phyloP scores from a whole-genome alignment of 2,797 vertebrate species.

The Oryzias dopingdopingensis region DNA sequence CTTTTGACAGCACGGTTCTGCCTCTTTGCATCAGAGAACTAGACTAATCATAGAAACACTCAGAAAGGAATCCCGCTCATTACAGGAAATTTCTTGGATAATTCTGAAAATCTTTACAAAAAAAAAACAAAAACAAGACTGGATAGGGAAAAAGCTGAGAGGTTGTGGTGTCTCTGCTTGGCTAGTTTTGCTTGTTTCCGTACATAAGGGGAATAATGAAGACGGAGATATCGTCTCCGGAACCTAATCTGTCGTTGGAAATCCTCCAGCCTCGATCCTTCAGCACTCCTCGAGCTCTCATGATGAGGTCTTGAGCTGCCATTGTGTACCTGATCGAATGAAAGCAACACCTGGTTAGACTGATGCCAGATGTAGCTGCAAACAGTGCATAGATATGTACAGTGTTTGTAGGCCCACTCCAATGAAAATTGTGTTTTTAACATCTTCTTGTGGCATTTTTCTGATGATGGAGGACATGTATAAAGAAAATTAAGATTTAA shows the following conservation, averaged over 20 bases:
- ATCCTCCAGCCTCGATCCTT: slow-evolving; percentile 97
- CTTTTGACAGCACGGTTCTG: slow-evolving; percentile 7
- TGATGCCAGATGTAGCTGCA: not conserved
- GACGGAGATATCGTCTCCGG: slow-evolving; percentile 97
- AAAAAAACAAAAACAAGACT: slow-evolving; percentile 10
- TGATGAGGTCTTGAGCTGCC: slow-evolving; percentile 95
- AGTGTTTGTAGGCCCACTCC: too few species aligned
- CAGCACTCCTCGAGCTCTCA: slow-evolving; percentile 91
- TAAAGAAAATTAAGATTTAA: too few species aligned
- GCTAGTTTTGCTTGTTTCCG: slow-evolving; percentile 83
- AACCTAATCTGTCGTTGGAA: slow-evolving; percentile 90
- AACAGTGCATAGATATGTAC: not conserved
- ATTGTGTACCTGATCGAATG: slow-evolving; percentile 86
- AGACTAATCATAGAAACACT: slow-evolving; percentile 1
- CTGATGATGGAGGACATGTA: too few species aligned
- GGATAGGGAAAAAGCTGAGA: slow-evolving; percentile 22
- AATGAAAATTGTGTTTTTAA: too few species aligned
- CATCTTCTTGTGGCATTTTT: too few species aligned
- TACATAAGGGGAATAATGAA: slow-evolving; percentile 93
- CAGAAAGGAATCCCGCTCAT: slow-evolving; percentile 16
- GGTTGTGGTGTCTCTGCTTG: slow-evolving; percentile 4
- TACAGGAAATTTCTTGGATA: slow-evolving; percentile 19
- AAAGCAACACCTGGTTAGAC: not conserved
- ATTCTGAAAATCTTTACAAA: slow-evolving; percentile 21
- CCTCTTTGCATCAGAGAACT: slow-evolving; percentile 22